Evolutionary conservation across 92 coral and sea anemone genomes (phyloP), one percentile per base, ranked within the genome.

Genomic region (Virgularia gustaviana): DNA sequence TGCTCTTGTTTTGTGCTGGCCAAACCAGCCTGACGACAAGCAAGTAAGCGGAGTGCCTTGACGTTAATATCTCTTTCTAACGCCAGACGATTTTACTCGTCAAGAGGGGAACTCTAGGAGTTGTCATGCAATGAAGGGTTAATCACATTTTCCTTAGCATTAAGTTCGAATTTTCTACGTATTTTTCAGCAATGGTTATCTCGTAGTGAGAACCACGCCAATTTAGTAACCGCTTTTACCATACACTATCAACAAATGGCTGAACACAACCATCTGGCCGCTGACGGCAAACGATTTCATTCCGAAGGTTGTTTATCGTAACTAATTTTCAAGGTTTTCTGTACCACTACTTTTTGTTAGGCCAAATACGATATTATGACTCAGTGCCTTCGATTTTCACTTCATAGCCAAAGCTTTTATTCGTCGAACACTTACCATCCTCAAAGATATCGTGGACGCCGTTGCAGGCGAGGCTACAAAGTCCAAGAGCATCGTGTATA

Each of bases 1-100:
- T 72, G 90, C 98, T 36, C 72, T 92, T 10, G 98, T 89, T 28
- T 79, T 92, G 33, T 95, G 96, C 0, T 92, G 98, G 98, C 98
- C 94, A 24, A 78, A 72, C 61, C 78, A 84, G 55, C 83, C 94
- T 38, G 98, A 88, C 41, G 81, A 64, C 56, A 89, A 89, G 61
- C 98, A 91, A 89, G 97, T 91, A 49, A 61, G 88, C n/a, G n/a
- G n/a, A n/a, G n/a, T n/a, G n/a, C n/a, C n/a, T n/a, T n/a, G n/a
- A n/a, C n/a, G n/a, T n/a, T n/a, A n/a, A n/a, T n/a, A n/a, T n/a
- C n/a, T n/a, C n/a, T n/a, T n/a, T n/a, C 0, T 51, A 20, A n/a
- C n/a, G n/a, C n/a, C n/a, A n/a, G n/a, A n/a, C n/a, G n/a, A n/a
- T n/a, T n/a, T n/a, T n/a, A n/a, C n/a, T n/a, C n/a, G n/a, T n/a